Evolutionary conservation across 1,140 invertebrate species (phyloP).

Genomic region (Brachionus calyciflorus): DNA sequence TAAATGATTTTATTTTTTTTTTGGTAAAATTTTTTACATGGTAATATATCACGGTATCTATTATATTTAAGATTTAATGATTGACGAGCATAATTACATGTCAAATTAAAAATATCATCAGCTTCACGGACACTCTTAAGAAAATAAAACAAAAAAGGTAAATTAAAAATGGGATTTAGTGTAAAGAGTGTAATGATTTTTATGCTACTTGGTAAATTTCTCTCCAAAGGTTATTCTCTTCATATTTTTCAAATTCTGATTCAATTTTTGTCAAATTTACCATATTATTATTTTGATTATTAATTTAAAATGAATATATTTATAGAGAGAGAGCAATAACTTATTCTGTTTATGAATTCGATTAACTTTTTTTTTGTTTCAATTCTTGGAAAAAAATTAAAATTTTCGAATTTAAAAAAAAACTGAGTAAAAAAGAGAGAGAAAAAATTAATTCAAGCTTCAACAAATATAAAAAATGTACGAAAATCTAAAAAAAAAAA

Average conservation of each 20-base stretch:
- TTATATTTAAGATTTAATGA: slow-evolving; percentile 76
- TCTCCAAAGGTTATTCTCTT: slow-evolving; percentile 20
- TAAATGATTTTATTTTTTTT: not conserved
- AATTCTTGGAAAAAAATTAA: too few species aligned
- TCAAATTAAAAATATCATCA: slow-evolving; percentile 39
- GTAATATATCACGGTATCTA: slow-evolving; percentile 89
- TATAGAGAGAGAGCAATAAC: too few species aligned
- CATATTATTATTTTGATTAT: too few species aligned
- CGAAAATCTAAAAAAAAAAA: too few species aligned
- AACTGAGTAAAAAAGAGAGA: too few species aligned
- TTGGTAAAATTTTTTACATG: slow-evolving; percentile 64
- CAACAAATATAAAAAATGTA: too few species aligned
- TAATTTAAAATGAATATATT: too few species aligned
- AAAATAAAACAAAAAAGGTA: not conserved
- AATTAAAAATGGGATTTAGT: not conserved
- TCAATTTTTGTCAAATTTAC: slow-evolving; percentile 12
- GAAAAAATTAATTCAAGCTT: too few species aligned
- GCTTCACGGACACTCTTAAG: not conserved
- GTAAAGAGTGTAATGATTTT: not conserved
- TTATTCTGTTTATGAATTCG: too few species aligned
- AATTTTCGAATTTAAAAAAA: too few species aligned
- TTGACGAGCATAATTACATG: slow-evolving; percentile 68
- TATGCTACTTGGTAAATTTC: not conserved
- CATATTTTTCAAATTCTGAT: not conserved
- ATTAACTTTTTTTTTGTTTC: too few species aligned